phyloP scores from a whole-genome alignment of 2,888 invertebrate genomes.

The Choreutis nemorana region DNA sequence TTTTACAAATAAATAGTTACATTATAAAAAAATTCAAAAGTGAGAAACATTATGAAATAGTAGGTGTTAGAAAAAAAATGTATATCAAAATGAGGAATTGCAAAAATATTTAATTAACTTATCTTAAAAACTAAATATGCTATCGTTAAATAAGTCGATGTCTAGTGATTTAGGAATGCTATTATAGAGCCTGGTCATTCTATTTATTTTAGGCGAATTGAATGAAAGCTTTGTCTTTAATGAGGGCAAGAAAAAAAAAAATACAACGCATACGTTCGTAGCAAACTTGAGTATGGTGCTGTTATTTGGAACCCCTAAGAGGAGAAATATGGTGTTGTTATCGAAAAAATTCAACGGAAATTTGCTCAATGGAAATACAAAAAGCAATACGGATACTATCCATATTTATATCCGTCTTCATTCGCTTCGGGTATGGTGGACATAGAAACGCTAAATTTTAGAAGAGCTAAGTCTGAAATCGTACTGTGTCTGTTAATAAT shows the following conservation, averaged over 20 bases:
- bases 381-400: constrained; percentile 4
- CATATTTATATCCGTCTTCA: constrained; percentile 5
- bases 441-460: constrained; percentile 1
- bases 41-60: too few relatives aligned
- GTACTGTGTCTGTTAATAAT: not conserved
- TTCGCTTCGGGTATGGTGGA: constrained; percentile 6
- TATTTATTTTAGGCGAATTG: not conserved
- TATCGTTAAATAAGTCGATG: too few relatives aligned
- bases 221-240: too few relatives aligned
- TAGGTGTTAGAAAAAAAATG: too few relatives aligned
- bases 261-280: constrained; percentile 6
- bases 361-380: constrained; percentile 7
- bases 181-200: too few relatives aligned
- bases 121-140: too few relatives aligned
- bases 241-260: not conserved
- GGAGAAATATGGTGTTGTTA: not conserved
- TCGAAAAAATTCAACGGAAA: constrained; percentile 5
- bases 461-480: not conserved
- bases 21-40: too few relatives aligned
- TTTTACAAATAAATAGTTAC: too few relatives aligned
- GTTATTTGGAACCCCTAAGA: constrained; percentile 7
- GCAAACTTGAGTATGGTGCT: constrained; percentile 5
- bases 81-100: too few relatives aligned
- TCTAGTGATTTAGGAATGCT: too few relatives aligned
- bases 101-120: too few relatives aligned